These are phyloP conservation scores for Oncorhynchus kisutch DNA, from an alignment of 2,113 vertebrate species.

Conservation along the genomic window DNA sequence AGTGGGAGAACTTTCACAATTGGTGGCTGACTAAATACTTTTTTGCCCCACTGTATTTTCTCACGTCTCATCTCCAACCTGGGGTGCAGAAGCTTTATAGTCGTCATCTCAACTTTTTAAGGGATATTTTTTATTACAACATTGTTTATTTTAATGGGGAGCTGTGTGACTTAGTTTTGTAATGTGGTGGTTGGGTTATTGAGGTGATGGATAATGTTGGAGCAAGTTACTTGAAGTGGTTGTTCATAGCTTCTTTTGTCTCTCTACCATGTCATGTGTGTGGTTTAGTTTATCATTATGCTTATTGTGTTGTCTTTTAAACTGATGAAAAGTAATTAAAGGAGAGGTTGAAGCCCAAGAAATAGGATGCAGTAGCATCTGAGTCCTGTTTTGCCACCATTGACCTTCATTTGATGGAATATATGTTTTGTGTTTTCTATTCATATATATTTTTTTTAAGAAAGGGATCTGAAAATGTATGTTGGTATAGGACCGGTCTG, in stretches of 20 bases:
- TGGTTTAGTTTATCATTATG: background rate
- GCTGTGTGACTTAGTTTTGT: background rate
- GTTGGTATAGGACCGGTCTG: background rate
- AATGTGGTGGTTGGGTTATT: background rate
- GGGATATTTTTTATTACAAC: background rate
- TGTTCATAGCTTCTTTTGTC: background rate
- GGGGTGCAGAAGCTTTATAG: background rate
- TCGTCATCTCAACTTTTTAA: background rate
- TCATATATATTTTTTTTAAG: background rate
- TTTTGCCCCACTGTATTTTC: background rate
- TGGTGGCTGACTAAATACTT: too few relatives aligned
- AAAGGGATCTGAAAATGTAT: background rate
- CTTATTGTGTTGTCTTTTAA: background rate
- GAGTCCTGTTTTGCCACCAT: background rate
- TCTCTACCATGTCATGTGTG: background rate
- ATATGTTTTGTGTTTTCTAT: background rate
- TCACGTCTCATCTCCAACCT: background rate
- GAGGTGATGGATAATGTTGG: background rate
- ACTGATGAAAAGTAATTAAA: background rate
- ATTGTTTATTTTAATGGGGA: background rate
- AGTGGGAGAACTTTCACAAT: too few relatives aligned
- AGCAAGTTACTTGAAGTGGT: background rate
- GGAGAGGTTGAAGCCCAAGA: background rate
- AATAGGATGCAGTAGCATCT: background rate
- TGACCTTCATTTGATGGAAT: background rate